These are phyloP conservation scores for Standfussiana lucernea DNA, from an alignment of 2,888 invertebrate species.

Conservation along the genomic window DNA sequence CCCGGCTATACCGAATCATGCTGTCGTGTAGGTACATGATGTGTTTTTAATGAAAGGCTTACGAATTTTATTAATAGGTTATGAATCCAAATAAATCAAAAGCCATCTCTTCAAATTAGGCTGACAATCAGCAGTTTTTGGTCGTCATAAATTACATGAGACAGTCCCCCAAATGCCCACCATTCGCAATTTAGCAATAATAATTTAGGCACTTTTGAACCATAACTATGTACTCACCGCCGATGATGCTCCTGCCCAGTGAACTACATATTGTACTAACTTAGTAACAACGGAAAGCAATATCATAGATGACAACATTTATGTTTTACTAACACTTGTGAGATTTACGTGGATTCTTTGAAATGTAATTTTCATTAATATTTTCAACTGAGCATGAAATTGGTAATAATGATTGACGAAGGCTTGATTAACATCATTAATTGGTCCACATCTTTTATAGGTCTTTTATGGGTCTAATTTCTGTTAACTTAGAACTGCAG, in stretches of 20 bases:
- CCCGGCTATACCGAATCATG: neutral
- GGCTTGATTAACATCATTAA: neutral
- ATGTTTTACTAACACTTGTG: neutral
- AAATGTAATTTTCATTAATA: constrained; percentile 22
- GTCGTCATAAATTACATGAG: too few species aligned
- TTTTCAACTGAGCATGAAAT: constrained; percentile 39
- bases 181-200: neutral
- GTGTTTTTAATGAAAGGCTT: neutral
- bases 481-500: too few species aligned
- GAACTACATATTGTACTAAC: constrained; percentile 6
- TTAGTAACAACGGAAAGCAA: neutral
- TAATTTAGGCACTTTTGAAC: neutral
- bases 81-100: neutral
- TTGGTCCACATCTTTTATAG: neutral
- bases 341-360: neutral
- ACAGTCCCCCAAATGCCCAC: too few species aligned
- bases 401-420: neutral
- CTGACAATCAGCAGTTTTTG: too few species aligned
- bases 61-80: neutral
- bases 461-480: neutral
- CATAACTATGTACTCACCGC: neutral
- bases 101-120: neutral
- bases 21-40: too few species aligned
- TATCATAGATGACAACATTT: constrained; percentile 30
- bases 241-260: neutral